A percentile compares a stretch with the other conserved stretches of the same genome.
These are phyloP conservation scores for Corythaixoides concolor DNA, from an alignment of 2,113 vertebrate genomes.

Conservation along the genomic window DNA sequence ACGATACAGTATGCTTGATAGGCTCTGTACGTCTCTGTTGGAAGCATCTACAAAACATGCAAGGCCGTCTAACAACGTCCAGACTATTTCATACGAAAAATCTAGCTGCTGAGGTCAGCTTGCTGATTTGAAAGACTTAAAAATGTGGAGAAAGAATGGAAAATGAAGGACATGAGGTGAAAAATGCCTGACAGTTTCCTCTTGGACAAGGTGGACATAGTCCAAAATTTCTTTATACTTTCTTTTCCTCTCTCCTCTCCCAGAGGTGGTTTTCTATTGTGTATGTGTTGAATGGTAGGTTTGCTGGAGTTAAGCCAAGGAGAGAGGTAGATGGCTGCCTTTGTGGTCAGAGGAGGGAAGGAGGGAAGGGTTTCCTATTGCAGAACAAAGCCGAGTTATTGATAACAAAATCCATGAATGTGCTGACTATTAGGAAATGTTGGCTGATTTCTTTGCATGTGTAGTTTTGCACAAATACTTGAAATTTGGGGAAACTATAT, in stretches of 20 bases:
- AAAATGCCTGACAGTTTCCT: conserved; percentile 35
- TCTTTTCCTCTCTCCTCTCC: conserved; percentile 48
- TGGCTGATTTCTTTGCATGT: background rate
- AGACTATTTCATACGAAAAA: background rate
- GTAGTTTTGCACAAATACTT: background rate
- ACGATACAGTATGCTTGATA: background rate
- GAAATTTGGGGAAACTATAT: background rate
- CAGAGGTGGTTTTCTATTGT: conserved; percentile 50
- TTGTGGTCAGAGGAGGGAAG: background rate
- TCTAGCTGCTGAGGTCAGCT: background rate
- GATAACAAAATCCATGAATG: background rate
- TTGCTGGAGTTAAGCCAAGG: conserved; percentile 7
- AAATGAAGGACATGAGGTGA: background rate
- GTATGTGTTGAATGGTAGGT: conserved; percentile 40
- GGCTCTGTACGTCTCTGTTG: background rate
- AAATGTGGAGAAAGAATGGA: conserved; percentile 12
- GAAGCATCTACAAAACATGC: background rate
- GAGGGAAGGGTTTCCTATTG: conserved; percentile 43
- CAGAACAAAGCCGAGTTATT: conserved; percentile 28
- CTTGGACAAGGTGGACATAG: background rate
- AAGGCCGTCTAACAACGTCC: background rate
- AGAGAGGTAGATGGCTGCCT: conserved; percentile 6
- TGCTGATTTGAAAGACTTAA: background rate
- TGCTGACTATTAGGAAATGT: background rate
- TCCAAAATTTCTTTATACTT: conserved; percentile 54